Evolutionary conservation across 2,113 vertebrate genomes (phyloP).

Genomic region (Ibidorhyncha struthersii): DNA sequence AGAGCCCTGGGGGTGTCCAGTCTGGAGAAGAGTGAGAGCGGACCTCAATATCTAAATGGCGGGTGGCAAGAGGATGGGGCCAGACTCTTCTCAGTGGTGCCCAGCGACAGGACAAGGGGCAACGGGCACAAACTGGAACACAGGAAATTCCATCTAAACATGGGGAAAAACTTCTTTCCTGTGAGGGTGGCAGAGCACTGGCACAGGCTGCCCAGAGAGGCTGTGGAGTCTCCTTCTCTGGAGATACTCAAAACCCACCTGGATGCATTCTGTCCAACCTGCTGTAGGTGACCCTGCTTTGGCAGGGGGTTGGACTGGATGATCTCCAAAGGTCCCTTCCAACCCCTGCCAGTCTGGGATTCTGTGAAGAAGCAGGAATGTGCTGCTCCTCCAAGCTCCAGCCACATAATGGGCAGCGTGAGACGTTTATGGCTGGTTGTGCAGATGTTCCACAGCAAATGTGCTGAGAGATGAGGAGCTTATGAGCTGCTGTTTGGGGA

Average conservation of each 20-base stretch:
- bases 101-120: background rate
- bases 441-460: background rate
- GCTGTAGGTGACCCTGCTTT: background rate
- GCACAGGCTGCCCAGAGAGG: background rate
- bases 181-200: background rate
- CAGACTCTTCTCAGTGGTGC: background rate
- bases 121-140: background rate
- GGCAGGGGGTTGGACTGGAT: background rate
- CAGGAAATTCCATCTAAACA: no score
- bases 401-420: accelerated
- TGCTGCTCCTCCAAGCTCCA: background rate
- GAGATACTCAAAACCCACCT: background rate
- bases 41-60: background rate
- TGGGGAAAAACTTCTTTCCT: background rate
- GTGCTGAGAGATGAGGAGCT: background rate
- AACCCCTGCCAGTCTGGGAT: background rate
- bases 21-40: background rate
- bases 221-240: background rate
- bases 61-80: background rate
- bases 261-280: background rate
- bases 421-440: background rate
- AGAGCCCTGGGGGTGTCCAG: background rate
- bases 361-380: background rate
- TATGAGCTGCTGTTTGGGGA: background rate
- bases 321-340: background rate